Conservation (phyloP, 2,797 vertebrate genomes). For the Smutsia gigantea region DNA sequence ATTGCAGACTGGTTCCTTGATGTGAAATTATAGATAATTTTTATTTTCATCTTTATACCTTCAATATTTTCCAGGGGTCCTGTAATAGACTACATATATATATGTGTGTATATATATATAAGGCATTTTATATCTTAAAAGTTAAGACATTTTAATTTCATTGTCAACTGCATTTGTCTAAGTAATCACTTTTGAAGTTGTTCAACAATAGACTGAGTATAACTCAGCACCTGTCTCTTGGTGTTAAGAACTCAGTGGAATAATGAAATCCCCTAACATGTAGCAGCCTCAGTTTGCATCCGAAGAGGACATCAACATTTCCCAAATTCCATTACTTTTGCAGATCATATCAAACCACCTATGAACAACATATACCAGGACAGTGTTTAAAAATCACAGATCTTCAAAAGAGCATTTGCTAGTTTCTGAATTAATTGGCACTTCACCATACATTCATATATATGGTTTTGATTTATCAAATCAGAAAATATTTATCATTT, state of each 20-base stretch:
- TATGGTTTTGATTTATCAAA: neutral
- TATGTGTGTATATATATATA: too few species aligned
- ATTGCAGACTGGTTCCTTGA: neutral
- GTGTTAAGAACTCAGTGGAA: neutral
- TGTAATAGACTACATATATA: neutral
- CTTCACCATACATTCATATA: neutral
- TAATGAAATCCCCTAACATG: neutral
- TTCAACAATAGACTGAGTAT: neutral
- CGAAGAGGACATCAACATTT: neutral
- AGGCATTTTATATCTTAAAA: neutral
- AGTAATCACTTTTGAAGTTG: neutral
- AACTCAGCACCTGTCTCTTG: neutral
- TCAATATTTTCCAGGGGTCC: neutral
- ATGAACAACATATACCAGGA: neutral
- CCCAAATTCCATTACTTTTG: neutral
- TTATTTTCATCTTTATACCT: constrained; percentile 3
- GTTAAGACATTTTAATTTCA: neutral
- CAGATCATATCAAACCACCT: neutral
- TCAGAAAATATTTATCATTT: neutral
- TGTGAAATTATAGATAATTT: neutral
- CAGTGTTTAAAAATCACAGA: neutral
- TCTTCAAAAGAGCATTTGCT: neutral
- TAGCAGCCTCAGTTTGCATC: neutral
- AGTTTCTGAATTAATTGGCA: neutral
- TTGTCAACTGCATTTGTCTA: neutral